Evolutionary conservation across 2,888 invertebrate species (phyloP).

Genomic region (Polydrusus pterygomalis): DNA sequence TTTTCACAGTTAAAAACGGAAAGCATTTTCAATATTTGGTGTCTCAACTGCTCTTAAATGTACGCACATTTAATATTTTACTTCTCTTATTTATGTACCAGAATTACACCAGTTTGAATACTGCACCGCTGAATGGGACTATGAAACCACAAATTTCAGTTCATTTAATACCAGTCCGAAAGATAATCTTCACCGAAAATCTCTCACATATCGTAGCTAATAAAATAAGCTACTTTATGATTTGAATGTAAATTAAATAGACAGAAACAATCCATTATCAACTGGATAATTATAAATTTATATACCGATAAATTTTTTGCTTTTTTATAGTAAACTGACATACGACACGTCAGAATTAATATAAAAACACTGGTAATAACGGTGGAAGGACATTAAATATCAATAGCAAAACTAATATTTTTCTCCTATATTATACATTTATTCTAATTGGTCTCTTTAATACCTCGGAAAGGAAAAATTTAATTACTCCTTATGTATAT

Average conservation of each 20-base stretch:
- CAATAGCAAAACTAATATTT: slow-evolving; percentile 6
- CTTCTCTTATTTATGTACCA: no score
- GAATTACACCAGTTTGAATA: no score
- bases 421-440: slow-evolving; percentile 5
- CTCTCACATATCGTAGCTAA: slow-evolving; percentile 9
- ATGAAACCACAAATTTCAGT: not conserved
- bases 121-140: no score
- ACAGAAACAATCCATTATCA: slow-evolving; percentile 20
- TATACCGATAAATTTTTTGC: slow-evolving; percentile 5
- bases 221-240: slow-evolving; percentile 10
- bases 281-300: slow-evolving; percentile 21
- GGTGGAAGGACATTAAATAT: slow-evolving; percentile 8
- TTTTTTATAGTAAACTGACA: slow-evolving; percentile 14
- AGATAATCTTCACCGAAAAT: slow-evolving; percentile 11
- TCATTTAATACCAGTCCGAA: not conserved
- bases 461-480: slow-evolving; percentile 16
- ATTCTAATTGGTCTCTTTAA: slow-evolving; percentile 22
- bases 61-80: no score
- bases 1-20: no score
- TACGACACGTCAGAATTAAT: slow-evolving; percentile 10
- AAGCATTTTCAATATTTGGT: no score
- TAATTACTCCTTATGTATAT: slow-evolving; percentile 20
- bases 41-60: no score
- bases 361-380: slow-evolving; percentile 19
- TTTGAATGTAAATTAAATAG: slow-evolving; percentile 11